Base-by-base conservation (phyloP, 2,113 vertebrate species). In the Campylorhamphus procurvoides region DNA sequence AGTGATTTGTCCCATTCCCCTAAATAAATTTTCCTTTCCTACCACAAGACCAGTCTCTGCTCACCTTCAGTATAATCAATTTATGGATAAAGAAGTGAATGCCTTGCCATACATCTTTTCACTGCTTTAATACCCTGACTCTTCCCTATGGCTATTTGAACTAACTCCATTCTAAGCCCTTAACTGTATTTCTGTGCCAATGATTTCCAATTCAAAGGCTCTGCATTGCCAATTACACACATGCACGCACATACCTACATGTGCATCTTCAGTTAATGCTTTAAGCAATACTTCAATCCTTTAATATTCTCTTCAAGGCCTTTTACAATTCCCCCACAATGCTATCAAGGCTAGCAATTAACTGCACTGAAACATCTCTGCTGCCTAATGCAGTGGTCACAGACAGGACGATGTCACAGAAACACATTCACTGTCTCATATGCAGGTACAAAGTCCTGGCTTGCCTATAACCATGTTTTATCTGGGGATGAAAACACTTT, bases 201-300 rank as follows among this genome's bases (percentile, higher is more conserved):
- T 40, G 84, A 96, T 93, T 94, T 94, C 82, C 85, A 90, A 63
- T 77, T 55, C 53, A 73, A 84, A 90, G 68, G 42, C 90, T 83
- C 52, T 90, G 84, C 67, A 69, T 46, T 90, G 78, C 63, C 90
- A 90, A 50, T 89, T 89, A 90, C 72, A 92, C 59, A 76, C 53
- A 83, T 14, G 62, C 71, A 76, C 1, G 9, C 66, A 88, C 42
- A 20, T 18, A 87, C 49, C 79, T 68, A 80, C 66, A 31, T 4
- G 15, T 27, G 37, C 42, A 68, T 58, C 84, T 90, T 76, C 87
- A 83, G n/a, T 60, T 93, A 91, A 87, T 89, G 46, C 67, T 58
- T 80, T 35, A 84, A 91, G 84, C 9, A 0, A 87, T 42, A 76
- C 50, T 58, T 29, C 63, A 89, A 73, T 80, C 67, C 66, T 83